These are phyloP conservation scores for Drosophila merina DNA, from an alignment of 2,888 invertebrate species.

Conservation along the genomic window DNA sequence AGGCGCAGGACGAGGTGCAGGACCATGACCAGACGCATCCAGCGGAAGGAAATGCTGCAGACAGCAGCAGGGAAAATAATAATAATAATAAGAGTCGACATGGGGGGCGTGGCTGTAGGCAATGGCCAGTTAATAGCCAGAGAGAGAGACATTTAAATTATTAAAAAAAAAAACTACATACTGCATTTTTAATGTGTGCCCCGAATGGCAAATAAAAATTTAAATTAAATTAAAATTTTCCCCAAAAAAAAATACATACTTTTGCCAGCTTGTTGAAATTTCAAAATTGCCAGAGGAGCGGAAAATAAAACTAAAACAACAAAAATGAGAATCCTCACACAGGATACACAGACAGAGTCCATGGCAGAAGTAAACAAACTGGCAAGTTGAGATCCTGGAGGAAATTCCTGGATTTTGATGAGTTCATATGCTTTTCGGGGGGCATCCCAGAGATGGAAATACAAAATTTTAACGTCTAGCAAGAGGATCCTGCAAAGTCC, in stretches of 20 bases:
- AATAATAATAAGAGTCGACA: slow-evolving; percentile 53
- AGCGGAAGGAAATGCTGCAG: slow-evolving; percentile 55
- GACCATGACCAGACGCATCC: slow-evolving; percentile 10
- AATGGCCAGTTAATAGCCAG: slow-evolving; percentile 42
- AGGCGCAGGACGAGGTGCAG: slow-evolving; percentile 15
- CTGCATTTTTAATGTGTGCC: slow-evolving; percentile 63
- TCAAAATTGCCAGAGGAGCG: background rate
- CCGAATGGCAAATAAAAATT: slow-evolving; percentile 63
- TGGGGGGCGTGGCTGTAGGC: slow-evolving; percentile 32
- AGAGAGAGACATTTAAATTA: slow-evolving; percentile 51
- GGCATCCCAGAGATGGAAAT: slow-evolving; percentile 37
- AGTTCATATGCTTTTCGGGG: background rate
- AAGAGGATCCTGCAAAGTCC: slow-evolving; percentile 5
- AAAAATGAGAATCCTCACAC: slow-evolving; percentile 1
- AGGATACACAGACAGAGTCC: background rate
- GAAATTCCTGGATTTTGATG: background rate
- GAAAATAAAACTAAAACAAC: slow-evolving; percentile 22
- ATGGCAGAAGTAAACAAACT: background rate
- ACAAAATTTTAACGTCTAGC: slow-evolving; percentile 37
- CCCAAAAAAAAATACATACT: slow-evolving; percentile 30
- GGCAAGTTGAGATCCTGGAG: background rate
- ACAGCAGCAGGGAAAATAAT: slow-evolving; percentile 48
- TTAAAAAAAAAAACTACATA: slow-evolving; percentile 49
- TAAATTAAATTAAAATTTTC: slow-evolving; percentile 62
- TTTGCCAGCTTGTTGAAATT: slow-evolving; percentile 37